Conservation (phyloP, 2,888 invertebrate genomes). For the Margaritifera margaritifera region DNA sequence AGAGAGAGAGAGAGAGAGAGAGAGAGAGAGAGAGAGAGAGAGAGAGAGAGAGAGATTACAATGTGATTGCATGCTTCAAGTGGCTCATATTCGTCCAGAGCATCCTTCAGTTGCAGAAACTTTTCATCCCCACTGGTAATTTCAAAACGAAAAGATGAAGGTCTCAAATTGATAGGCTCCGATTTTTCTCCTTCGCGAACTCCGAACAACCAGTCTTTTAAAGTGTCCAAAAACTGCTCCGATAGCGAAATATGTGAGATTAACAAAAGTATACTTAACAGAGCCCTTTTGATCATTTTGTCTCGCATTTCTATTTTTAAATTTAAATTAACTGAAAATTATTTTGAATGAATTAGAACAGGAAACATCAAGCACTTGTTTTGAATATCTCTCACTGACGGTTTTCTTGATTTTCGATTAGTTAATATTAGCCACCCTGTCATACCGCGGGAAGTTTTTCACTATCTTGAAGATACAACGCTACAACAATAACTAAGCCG, state of each 20-base stretch:
- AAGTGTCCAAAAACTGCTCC: conserved; percentile 6
- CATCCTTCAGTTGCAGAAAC: conserved; percentile 79
- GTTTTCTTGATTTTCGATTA: too few species aligned
- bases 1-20: background rate
- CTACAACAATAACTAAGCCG: too few species aligned
- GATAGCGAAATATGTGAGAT: conserved; percentile 6
- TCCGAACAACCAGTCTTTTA: conserved; percentile 40
- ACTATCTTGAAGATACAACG: too few species aligned
- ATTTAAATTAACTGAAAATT: too few species aligned
- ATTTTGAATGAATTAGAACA: too few species aligned
- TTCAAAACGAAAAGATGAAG: conserved; percentile 73
- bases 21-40: background rate
- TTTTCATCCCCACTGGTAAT: conserved; percentile 78
- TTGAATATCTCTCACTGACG: too few species aligned
- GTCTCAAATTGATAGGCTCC: conserved; percentile 7
- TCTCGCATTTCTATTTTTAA: too few species aligned
- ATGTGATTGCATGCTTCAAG: conserved; percentile 80
- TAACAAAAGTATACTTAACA: conserved; percentile 1
- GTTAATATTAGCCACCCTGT: too few species aligned
- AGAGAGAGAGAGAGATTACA: conserved; percentile 66
- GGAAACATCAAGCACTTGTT: too few species aligned
- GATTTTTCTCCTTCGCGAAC: conserved; percentile 14
- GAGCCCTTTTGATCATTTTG: background rate
- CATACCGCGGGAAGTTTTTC: too few species aligned
- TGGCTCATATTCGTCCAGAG: conserved; percentile 77